These are phyloP conservation scores for Protobothrops mucrosquamatus DNA, from an alignment of 2,113 vertebrate species.

Conservation along the genomic window DNA sequence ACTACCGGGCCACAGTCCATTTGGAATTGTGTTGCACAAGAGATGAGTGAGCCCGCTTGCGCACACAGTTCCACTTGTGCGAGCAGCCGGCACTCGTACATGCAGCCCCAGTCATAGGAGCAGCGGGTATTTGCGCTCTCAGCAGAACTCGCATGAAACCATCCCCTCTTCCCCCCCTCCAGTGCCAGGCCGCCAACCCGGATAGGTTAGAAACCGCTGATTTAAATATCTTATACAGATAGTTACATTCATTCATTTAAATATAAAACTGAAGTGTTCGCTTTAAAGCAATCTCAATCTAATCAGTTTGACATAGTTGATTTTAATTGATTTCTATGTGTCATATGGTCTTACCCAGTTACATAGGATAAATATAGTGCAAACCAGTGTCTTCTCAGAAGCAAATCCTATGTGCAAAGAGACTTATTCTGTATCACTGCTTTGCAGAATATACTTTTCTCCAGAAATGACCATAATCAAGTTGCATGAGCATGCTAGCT, in stretches of 20 bases:
- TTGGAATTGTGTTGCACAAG: background rate
- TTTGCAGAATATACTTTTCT: background rate
- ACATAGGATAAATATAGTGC: background rate
- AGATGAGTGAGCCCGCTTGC: too few relatives aligned
- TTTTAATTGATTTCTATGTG: background rate
- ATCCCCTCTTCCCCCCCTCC: background rate
- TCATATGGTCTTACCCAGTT: background rate
- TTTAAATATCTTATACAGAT: background rate
- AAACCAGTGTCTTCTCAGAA: background rate
- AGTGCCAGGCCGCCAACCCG: too few relatives aligned
- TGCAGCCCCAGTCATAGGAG: background rate
- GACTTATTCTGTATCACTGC: background rate
- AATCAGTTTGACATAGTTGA: background rate
- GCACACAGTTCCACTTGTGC: too few relatives aligned
- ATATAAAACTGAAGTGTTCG: background rate
- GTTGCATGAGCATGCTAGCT: background rate
- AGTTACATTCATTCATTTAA: background rate
- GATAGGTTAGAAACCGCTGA: background rate
- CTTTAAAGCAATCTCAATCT: background rate
- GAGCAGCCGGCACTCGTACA: too few relatives aligned
- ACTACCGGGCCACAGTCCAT: rapidly evolving
- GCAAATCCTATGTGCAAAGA: background rate
- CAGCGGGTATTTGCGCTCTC: background rate
- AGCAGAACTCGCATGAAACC: background rate
- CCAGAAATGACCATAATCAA: background rate